phyloP scores from a whole-genome alignment of 2,888 invertebrate genomes.

The Ornithoptera priamus region DNA sequence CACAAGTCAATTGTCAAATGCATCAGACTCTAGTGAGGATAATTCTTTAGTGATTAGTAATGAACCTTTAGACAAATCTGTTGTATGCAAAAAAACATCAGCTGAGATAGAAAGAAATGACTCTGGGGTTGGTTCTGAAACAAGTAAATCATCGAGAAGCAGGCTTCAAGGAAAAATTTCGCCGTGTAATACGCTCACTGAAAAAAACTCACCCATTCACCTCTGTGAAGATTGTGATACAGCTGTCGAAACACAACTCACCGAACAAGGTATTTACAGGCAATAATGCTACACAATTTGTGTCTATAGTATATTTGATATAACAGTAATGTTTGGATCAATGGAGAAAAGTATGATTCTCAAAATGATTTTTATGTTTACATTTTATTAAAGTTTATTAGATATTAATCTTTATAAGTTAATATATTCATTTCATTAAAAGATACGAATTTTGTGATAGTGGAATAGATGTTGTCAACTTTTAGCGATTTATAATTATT shows the following conservation, averaged over 20 bases:
- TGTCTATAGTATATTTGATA: too few species aligned
- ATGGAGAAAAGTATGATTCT: too few species aligned
- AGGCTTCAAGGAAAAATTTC: conserved; percentile 82
- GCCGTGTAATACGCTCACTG: conserved; percentile 69
- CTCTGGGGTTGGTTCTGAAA: conserved; percentile 95
- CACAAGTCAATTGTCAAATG: conserved; percentile 87
- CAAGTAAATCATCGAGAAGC: conserved; percentile 91
- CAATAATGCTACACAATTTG: not conserved
- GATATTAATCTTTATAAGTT: too few species aligned
- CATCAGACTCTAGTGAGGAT: conserved; percentile 93
- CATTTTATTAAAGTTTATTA: too few species aligned
- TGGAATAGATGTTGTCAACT: not conserved
- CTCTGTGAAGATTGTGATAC: conserved; percentile 94
- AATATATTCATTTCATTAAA: not conserved
- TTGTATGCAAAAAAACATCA: conserved; percentile 79
- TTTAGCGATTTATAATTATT: not conserved
- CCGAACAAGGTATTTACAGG: conserved; percentile 79
- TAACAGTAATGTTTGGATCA: too few species aligned
- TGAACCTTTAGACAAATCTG: conserved; percentile 77
- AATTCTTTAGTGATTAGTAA: conserved; percentile 84
- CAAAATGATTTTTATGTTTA: too few species aligned
- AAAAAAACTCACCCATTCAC: conserved; percentile 82
- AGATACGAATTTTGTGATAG: not conserved
- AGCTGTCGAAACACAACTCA: conserved; percentile 86
- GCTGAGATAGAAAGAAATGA: conserved; percentile 94